Percentiles rank a stretch among this genome's conserved stretches.
These are phyloP conservation scores for Chaetogeoica ovagalla DNA, from an alignment of 2,888 invertebrate species.

Conservation along the genomic window DNA sequence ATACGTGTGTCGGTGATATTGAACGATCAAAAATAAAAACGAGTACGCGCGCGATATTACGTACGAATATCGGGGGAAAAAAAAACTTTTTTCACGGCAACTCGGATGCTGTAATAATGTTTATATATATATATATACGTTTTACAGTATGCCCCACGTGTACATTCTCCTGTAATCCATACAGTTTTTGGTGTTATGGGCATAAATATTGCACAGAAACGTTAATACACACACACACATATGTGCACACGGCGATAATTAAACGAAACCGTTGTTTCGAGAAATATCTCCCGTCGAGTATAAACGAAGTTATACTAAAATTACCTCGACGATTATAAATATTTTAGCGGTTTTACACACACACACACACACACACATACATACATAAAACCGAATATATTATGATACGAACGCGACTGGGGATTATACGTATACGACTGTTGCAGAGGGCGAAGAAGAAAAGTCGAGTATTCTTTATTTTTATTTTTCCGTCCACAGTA, in stretches of 20 bases:
- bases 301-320: constrained; percentile 28
- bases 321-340: constrained; percentile 17
- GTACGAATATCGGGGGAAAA: too few species aligned
- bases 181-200: neutral
- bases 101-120: neutral
- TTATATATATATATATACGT: neutral
- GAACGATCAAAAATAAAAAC: too few species aligned
- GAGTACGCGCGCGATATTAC: too few species aligned
- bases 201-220: constrained; percentile 4
- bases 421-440: too few species aligned
- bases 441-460: neutral
- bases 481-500: too few species aligned
- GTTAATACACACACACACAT: neutral
- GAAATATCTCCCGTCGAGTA: constrained; percentile 28
- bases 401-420: neutral
- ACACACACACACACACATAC: neutral
- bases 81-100: neutral
- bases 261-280: constrained; percentile 13
- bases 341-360: constrained; percentile 4
- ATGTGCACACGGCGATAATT: constrained; percentile 12
- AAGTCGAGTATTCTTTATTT: neutral
- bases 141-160: too few species aligned
- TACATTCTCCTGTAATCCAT: neutral
- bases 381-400: constrained; percentile 1
- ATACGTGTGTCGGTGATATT: too few species aligned